A percentile compares a stretch with the other conserved stretches of the same genome.
These are phyloP conservation scores for Oreochromis mossambicus DNA, from an alignment of 2,797 vertebrate genomes.

Conservation along the genomic window DNA sequence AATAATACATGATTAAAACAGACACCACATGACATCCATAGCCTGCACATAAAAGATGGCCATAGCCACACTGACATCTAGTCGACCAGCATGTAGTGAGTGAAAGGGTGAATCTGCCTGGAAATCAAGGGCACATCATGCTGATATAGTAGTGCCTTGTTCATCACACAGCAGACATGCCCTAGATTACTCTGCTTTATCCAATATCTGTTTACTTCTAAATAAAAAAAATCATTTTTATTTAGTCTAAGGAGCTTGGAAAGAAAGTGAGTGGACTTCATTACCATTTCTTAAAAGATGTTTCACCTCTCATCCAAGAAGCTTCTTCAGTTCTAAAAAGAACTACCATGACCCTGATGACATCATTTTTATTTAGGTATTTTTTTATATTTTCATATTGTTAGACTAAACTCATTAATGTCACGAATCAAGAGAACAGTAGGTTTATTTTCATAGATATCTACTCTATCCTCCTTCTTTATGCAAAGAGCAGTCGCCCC, in stretches of 20 bases:
- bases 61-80: neutral
- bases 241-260: neutral
- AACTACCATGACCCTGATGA: neutral
- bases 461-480: neutral
- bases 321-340: neutral
- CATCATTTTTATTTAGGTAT: neutral
- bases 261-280: neutral
- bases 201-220: neutral
- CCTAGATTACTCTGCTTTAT: neutral
- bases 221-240: neutral
- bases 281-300: neutral
- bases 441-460: neutral
- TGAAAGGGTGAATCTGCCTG: neutral
- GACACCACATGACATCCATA: neutral
- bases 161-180: neutral
- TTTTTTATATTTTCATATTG: neutral
- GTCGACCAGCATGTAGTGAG: neutral
- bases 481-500: neutral
- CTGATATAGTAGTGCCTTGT: neutral
- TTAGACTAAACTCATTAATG: neutral
- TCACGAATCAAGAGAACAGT: neutral
- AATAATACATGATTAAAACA: neutral
- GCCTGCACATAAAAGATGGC: neutral
- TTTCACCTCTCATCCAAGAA: neutral
- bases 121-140: neutral